phyloP scores from a whole-genome alignment of 2,888 invertebrate genomes.

The Galeruca laticollis region DNA sequence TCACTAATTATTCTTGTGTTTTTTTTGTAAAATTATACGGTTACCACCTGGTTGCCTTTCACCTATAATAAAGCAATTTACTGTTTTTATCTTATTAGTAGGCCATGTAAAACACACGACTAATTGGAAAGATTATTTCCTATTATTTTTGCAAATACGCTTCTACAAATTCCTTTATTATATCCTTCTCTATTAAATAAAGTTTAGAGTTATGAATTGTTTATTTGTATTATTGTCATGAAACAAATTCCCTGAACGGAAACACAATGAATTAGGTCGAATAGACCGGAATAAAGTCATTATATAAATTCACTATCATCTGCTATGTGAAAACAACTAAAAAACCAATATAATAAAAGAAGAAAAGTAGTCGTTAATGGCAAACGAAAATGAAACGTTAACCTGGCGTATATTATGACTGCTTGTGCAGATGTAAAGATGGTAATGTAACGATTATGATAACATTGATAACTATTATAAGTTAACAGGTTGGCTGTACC shows the following conservation, averaged over 20 bases:
- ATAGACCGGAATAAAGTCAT: constrained; percentile 22
- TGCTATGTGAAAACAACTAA: constrained; percentile 13
- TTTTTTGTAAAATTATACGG: background rate
- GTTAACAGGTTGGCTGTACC: too few species aligned
- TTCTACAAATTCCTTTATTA: too few species aligned
- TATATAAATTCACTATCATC: constrained; percentile 28
- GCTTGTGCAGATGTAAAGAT: background rate
- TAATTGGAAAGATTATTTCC: constrained; percentile 11
- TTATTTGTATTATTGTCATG: too few species aligned
- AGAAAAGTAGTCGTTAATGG: constrained; percentile 23
- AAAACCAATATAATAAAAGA: constrained; percentile 13
- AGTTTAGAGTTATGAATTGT: background rate
- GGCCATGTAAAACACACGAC: constrained; percentile 8
- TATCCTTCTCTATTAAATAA: background rate
- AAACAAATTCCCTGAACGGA: too few species aligned
- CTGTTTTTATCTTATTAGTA: background rate
- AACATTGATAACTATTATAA: background rate
- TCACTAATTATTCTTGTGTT: background rate
- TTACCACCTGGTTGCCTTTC: constrained; percentile 4
- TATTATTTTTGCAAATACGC: background rate
- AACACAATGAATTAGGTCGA: background rate
- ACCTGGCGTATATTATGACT: constrained; percentile 2
- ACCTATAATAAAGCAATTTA: background rate
- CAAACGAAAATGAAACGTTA: constrained; percentile 24
- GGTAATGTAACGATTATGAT: background rate